Evolutionary conservation across 1,140 invertebrate genomes (phyloP), one percentile per base, ranked within the genome.

Genomic region (Neotoxoptera formosana): DNA sequence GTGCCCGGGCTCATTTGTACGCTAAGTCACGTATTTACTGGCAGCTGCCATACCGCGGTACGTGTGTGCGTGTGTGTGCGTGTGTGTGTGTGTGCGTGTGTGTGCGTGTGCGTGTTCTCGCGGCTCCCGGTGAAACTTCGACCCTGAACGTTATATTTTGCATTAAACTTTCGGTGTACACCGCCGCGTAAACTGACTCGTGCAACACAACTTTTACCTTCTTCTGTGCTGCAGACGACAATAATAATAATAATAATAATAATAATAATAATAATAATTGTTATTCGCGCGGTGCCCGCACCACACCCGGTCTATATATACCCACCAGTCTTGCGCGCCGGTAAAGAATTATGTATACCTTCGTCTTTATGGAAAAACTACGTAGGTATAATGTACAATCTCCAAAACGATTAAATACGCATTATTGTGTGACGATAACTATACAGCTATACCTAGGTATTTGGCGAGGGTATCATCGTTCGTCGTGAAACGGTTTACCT

Each of bases 21-120:
- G 45, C 76, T 83, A 92, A 81, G 91, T 92, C 91, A 92, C 91
- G 91, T 91, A 91, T 51, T 81, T 34, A 48, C 67, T 83, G 67
- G 67, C 91, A 92, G 60, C 91, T 92, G 91, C 91, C 67, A 51
- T 51, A 8, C 67, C n/a, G 7, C 76, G 8, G 47, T 41, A 67
- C 41, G 90, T 91, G 60, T 76, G 60, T 23, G 8, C 9, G 53
- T 1, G 47, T 51, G 87, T 36, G 41, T 36, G 84, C 30, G 30
- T 48, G 11, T 34, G 87, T 36, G 41, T 36, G 84, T 47, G 30
- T 87, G 11, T 88, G 8, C 47, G 41, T 36, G 84, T n/a, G 30
- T 48, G 11, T 34, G 87, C 36, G 41, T 36, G 84, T 47, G 30
- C 48, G 11, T 88, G 8, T 51, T 51, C 86, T 48, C 36, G 89